Percentiles rank a stretch among this genome's conserved stretches.
These are phyloP conservation scores for Sebastes matsubarae DNA, from an alignment of 2,797 vertebrate species.

Conservation along the genomic window DNA sequence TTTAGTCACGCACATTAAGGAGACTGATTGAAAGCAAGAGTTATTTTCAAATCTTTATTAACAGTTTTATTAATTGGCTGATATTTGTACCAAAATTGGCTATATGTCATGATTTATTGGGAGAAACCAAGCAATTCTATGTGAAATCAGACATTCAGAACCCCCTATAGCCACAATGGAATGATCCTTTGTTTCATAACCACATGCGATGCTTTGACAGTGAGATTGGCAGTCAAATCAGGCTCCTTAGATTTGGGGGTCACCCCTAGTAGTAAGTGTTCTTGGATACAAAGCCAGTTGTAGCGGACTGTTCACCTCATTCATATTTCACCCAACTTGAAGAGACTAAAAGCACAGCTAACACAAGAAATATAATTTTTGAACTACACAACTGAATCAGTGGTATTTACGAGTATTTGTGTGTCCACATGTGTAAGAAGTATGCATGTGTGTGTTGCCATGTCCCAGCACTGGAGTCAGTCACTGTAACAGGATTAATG, in stretches of 20 bases:
- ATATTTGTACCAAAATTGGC: neutral
- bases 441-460: too few species aligned
- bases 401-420: neutral
- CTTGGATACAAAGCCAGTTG: conserved; percentile 2
- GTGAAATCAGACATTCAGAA: neutral
- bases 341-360: neutral
- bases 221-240: neutral
- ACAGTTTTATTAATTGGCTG: neutral
- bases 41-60: neutral
- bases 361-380: conserved; percentile 13
- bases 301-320: neutral
- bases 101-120: neutral
- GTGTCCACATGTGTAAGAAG: neutral
- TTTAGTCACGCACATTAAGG: too few species aligned
- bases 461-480: conserved; percentile 11
- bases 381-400: neutral
- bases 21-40: neutral
- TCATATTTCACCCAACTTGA: conserved; percentile 16
- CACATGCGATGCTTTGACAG: neutral
- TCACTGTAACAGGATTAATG: conserved; percentile 51
- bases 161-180: neutral
- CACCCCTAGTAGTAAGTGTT: neutral
- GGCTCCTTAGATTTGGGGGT: neutral
- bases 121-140: neutral
- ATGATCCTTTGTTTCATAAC: neutral